Base-by-base conservation (phyloP, 2,888 invertebrate species). In the Tachina fera region DNA sequence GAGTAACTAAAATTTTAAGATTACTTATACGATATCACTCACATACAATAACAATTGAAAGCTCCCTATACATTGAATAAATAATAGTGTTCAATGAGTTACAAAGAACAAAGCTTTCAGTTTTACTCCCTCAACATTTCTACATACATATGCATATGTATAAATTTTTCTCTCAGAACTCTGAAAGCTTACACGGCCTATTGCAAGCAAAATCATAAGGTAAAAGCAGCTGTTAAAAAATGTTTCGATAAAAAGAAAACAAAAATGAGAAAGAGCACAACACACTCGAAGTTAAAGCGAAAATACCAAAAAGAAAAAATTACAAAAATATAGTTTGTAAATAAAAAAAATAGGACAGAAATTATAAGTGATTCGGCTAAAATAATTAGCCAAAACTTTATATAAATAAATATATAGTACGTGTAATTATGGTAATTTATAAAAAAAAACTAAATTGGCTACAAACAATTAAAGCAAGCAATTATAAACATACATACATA, bases 171-270 rank as follows among this genome's bases (percentile, higher is more conserved):
- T 31, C 6, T 31, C 31, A 31, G 31, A 31, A 31, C 6, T 31
- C 31, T 31, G 31, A 31, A 31, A 31, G 31, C 1, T 31, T 31
- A 31, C 43, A 70, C 41, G 16, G 67, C 56, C 53, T 49, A 65
- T 63, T 68, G 41, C 41, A 10, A 60, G 19, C 49, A 79, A 78
- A 81, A 68, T 47, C 83, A 80, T 77, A n/a, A n/a, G n/a, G n/a
- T n/a, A n/a, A 49, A 68, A 61, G 75, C 78, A 84, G 84, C 75
- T 81, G 84, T 74, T 81, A 78, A 77, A 58, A 82, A 85, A 60
- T 3, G 4, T 61, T 14, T 53, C 49, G 67, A 84, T 79, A 79
- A 87, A 84, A 82, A 83, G 75, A 86, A 80, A 82, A 84, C 67
- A 53, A 63, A 78, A 70, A 68, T 16, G 43, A 68, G 43, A 58